Evolutionary conservation across 2,888 invertebrate species (phyloP).

Genomic region (Chelonus formosanus): DNA sequence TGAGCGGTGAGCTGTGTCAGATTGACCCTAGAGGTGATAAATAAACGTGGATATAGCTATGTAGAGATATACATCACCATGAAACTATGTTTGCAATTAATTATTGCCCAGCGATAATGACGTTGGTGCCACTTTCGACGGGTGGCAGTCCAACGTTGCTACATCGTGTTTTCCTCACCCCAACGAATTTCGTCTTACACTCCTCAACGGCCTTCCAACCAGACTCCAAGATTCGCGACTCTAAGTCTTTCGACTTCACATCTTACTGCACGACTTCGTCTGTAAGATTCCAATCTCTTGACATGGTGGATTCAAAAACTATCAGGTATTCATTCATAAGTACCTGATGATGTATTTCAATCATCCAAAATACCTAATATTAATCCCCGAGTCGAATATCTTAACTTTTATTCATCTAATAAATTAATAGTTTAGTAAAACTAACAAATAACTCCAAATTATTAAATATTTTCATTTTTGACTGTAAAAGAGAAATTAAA

Average conservation of each 20-base stretch:
- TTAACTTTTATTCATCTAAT: too few species aligned
- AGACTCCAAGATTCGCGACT: constrained; percentile 41
- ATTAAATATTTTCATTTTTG: too few species aligned
- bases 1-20: constrained; percentile 41
- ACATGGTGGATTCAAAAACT: constrained; percentile 55
- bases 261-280: constrained; percentile 51
- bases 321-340: constrained; percentile 45
- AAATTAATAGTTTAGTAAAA: too few species aligned
- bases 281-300: constrained; percentile 54
- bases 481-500: too few species aligned
- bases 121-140: constrained; percentile 58
- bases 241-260: constrained; percentile 43
- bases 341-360: constrained; percentile 8
- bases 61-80: constrained; percentile 2
- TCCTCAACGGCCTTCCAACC: constrained; percentile 40
- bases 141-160: constrained; percentile 57
- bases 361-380: background rate
- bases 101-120: constrained; percentile 53
- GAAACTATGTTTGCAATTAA: constrained; percentile 25
- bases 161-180: constrained; percentile 56
- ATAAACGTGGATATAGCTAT: constrained; percentile 25
- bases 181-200: constrained; percentile 48
- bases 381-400: too few species aligned
- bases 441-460: too few species aligned
- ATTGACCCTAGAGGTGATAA: constrained; percentile 18